A percentile compares a stretch with the other conserved stretches of the same genome.
phyloP scores from a whole-genome alignment of 2,888 invertebrate species.

The Lottia scabra region DNA sequence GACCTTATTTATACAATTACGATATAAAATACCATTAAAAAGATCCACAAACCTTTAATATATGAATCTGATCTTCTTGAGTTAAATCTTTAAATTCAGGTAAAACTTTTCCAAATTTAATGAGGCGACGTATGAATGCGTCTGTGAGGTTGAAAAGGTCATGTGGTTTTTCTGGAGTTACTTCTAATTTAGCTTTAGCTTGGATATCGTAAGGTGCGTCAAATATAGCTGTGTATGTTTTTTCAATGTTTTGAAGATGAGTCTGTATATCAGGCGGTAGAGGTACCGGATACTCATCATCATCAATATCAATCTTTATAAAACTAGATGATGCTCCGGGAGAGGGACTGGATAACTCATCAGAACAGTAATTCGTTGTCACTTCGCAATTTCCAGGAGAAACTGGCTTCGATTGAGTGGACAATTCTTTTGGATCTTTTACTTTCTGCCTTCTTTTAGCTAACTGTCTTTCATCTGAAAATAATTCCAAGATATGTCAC shows the following conservation, averaged over 20 bases:
- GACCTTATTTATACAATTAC: too few relatives aligned
- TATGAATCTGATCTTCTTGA: slow-evolving; percentile 90
- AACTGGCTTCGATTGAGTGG: not conserved
- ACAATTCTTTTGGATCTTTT: not conserved
- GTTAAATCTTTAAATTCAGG: slow-evolving; percentile 90
- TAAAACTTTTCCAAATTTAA: slow-evolving; percentile 74
- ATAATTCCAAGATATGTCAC: too few relatives aligned
- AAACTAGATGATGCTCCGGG: slow-evolving; percentile 15
- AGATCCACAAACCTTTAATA: slow-evolving; percentile 75
- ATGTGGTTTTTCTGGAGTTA: slow-evolving; percentile 49
- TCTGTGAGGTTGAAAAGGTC: slow-evolving; percentile 63
- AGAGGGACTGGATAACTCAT: slow-evolving; percentile 20
- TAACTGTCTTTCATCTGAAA: slow-evolving; percentile 58
- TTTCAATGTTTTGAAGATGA: slow-evolving; percentile 22
- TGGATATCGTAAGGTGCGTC: slow-evolving; percentile 52
- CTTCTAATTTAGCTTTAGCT: slow-evolving; percentile 44
- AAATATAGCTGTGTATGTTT: slow-evolving; percentile 38
- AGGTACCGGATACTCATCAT: slow-evolving; percentile 24
- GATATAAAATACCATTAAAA: not conserved
- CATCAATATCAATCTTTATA: slow-evolving; percentile 3
- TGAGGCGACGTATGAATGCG: slow-evolving; percentile 78
- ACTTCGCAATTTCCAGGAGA: slow-evolving; percentile 22
- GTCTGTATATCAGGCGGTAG: slow-evolving; percentile 23
- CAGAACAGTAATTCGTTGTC: slow-evolving; percentile 18
- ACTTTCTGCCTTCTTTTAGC: slow-evolving; percentile 48